Conservation (phyloP, 2,797 vertebrate genomes). For the Mastacembelus armatus region DNA sequence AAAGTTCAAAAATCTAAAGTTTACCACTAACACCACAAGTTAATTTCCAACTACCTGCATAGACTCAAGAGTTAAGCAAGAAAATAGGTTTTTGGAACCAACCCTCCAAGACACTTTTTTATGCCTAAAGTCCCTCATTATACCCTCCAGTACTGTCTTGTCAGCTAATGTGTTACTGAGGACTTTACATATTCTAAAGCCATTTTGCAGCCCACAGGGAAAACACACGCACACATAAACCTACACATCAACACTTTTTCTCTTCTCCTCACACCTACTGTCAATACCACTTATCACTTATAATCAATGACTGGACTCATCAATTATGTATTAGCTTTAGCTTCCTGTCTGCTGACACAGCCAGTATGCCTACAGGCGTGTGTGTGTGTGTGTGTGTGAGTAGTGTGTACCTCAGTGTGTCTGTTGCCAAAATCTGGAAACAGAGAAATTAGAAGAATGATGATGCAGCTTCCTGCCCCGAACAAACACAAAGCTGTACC, state of each 20-base stretch:
- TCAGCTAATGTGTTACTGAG: constrained; percentile 43
- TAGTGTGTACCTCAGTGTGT: constrained; percentile 12
- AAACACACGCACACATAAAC: constrained; percentile 47
- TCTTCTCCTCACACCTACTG: constrained; percentile 68
- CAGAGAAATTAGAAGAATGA: constrained; percentile 21
- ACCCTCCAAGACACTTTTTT: too few species aligned
- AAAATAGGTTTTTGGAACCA: too few species aligned
- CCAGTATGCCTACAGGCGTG: constrained; percentile 25
- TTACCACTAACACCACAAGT: too few species aligned
- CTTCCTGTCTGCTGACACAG: constrained; percentile 74
- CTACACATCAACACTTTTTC: constrained; percentile 63
- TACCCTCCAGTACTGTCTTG: neutral
- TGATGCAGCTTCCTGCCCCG: constrained; percentile 9
- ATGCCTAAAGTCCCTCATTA: neutral
- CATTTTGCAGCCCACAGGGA: constrained; percentile 49
- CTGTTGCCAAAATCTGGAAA: constrained; percentile 12
- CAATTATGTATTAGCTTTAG: constrained; percentile 70
- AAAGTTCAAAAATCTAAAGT: too few species aligned
- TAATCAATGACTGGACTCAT: constrained; percentile 75
- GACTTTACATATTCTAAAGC: constrained; percentile 44
- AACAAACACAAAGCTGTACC: constrained; percentile 21
- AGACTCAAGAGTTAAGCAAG: too few species aligned
- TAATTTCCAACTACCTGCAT: too few species aligned
- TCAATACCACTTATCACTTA: constrained; percentile 79
- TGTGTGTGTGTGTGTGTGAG: constrained; percentile 6